Evolutionary conservation across 2,888 invertebrate species (phyloP).

Genomic region (Taphrorychus bicolor): DNA sequence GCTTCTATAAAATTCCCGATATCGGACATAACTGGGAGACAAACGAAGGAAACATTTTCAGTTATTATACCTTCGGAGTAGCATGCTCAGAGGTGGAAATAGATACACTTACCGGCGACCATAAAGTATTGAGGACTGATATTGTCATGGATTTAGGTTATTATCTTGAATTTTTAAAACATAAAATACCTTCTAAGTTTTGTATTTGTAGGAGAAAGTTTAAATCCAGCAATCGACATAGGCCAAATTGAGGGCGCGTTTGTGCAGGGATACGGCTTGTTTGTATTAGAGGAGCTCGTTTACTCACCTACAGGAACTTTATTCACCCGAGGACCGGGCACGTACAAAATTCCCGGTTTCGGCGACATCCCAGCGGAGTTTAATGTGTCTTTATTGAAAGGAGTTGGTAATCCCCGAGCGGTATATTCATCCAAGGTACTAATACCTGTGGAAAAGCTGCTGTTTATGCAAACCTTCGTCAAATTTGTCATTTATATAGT

Average conservation of each 20-base stretch:
- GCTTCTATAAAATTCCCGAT: constrained; percentile 80
- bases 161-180: not conserved
- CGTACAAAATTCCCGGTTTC: constrained; percentile 93
- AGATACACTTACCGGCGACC: constrained; percentile 93
- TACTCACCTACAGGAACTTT: constrained; percentile 84
- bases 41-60: constrained; percentile 76
- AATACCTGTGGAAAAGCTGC: too few species aligned
- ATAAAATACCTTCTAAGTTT: too few species aligned
- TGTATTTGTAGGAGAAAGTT: constrained; percentile 70
- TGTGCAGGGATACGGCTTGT: constrained; percentile 92
- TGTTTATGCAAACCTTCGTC: too few species aligned
- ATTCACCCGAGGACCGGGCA: constrained; percentile 88
- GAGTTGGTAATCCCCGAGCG: constrained; percentile 88
- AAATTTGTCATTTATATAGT: too few species aligned
- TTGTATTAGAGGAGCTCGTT: constrained; percentile 87
- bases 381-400: constrained; percentile 90
- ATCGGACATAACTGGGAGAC: constrained; percentile 75
- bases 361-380: constrained; percentile 91
- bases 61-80: constrained; percentile 87
- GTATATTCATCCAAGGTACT: constrained; percentile 97
- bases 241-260: constrained; percentile 97
- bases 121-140: constrained; percentile 85
- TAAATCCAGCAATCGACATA: constrained; percentile 96
- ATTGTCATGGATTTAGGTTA: constrained; percentile 93
- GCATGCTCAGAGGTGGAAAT: constrained; percentile 91